Conservation (phyloP, 2,888 invertebrate genomes). For the Lycia hirtaria region DNA sequence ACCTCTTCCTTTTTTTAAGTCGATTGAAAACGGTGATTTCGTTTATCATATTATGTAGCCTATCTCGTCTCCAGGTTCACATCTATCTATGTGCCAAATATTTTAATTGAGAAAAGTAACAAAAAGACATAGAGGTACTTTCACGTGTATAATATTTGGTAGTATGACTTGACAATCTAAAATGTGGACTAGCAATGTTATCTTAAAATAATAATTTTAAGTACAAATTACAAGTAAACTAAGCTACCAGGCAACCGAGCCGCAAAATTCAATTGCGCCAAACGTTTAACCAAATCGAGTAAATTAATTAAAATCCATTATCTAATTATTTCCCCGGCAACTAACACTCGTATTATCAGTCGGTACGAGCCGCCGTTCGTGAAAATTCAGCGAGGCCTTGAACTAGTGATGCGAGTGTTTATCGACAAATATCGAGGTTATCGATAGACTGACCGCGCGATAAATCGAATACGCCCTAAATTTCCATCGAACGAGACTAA, state of each 20-base stretch:
- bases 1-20: no score
- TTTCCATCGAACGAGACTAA: slow-evolving; percentile 22
- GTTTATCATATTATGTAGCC: no score
- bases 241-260: neutral
- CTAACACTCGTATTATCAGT: slow-evolving; percentile 44
- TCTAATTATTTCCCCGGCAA: slow-evolving; percentile 25
- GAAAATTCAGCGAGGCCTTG: slow-evolving; percentile 61
- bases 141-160: no score
- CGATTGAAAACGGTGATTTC: no score
- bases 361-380: slow-evolving; percentile 46
- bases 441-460: slow-evolving; percentile 36
- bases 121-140: no score
- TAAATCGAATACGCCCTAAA: slow-evolving; percentile 40
- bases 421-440: slow-evolving; percentile 33
- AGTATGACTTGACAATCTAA: no score
- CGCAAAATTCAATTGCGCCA: neutral
- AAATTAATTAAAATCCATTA: slow-evolving; percentile 33
- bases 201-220: neutral
- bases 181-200: no score
- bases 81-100: no score
- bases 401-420: slow-evolving; percentile 53
- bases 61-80: no score
- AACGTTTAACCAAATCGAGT: slow-evolving; percentile 9
- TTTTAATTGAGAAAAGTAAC: no score
- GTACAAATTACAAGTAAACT: neutral